These are phyloP conservation scores for Automeris io DNA, from an alignment of 2,888 invertebrate genomes.

Conservation along the genomic window DNA sequence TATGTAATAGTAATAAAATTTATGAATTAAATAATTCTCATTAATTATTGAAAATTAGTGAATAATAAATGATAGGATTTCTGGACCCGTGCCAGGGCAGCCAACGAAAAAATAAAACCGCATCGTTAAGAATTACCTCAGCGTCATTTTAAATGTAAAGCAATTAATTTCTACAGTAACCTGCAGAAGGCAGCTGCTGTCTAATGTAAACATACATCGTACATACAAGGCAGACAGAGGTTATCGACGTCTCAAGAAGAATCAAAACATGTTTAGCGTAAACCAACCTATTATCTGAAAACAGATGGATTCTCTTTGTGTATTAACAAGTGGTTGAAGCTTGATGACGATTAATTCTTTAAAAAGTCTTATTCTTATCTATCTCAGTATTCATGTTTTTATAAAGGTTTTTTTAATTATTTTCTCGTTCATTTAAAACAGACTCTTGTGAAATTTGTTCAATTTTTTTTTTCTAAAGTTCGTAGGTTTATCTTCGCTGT, in stretches of 20 bases:
- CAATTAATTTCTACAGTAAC: background rate
- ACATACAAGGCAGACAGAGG: conserved; percentile 13
- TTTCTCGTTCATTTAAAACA: background rate
- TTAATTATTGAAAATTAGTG: too few relatives aligned
- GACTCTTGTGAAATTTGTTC: too few relatives aligned
- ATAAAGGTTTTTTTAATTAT: background rate
- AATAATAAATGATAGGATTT: too few relatives aligned
- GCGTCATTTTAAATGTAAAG: background rate
- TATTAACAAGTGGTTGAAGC: conserved; percentile 30
- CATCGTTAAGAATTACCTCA: too few relatives aligned
- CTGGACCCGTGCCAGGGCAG: too few relatives aligned
- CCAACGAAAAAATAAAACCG: too few relatives aligned
- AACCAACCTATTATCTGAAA: conserved; percentile 8
- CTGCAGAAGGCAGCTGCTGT: background rate
- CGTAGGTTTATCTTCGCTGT: too few relatives aligned
- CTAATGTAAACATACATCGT: background rate
- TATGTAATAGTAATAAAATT: too few relatives aligned
- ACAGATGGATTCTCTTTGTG: conserved; percentile 20
- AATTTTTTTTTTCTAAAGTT: too few relatives aligned
- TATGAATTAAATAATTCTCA: too few relatives aligned
- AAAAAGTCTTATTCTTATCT: conserved; percentile 17
- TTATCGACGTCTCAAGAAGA: conserved; percentile 24
- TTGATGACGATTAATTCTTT: conserved; percentile 18
- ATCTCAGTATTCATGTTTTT: conserved; percentile 16
- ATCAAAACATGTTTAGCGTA: conserved; percentile 32